Conservation (phyloP, 2,113 vertebrate species). For the Thryonomys swinderianus region DNA sequence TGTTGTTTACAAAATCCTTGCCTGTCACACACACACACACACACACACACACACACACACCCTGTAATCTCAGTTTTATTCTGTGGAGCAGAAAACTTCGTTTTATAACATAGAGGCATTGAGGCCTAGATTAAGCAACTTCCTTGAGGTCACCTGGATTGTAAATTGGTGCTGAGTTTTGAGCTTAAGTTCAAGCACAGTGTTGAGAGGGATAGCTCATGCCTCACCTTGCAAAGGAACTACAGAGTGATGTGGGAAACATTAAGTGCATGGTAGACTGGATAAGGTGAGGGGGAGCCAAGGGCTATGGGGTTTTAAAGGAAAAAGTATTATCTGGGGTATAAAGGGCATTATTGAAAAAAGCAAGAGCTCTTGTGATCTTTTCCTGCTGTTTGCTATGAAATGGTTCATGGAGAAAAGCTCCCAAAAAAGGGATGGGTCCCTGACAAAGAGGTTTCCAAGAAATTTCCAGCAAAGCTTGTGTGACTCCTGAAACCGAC, state of each 20-base stretch:
- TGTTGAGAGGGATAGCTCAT: neutral
- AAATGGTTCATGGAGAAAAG: neutral
- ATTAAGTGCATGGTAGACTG: neutral
- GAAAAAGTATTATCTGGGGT: neutral
- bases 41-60: no score
- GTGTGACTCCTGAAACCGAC: neutral
- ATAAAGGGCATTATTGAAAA: neutral
- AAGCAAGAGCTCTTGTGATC: neutral
- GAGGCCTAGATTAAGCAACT: neutral
- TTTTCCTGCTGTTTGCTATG: neutral
- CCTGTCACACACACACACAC: neutral
- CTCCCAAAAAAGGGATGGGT: neutral
- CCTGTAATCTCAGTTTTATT: neutral
- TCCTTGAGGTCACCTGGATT: neutral
- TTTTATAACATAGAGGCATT: neutral
- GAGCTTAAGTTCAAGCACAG: neutral
- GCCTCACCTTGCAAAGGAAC: neutral
- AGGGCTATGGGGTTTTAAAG: neutral
- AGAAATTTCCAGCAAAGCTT: neutral
- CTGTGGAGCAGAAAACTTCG: neutral
- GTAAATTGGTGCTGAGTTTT: neutral
- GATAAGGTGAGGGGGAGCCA: neutral
- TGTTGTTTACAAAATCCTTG: neutral
- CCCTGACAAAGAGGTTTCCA: neutral
- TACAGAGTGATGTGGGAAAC: neutral